Percentiles rank a stretch among this genome's conserved stretches.
Conservation (phyloP, 2,113 vertebrate genomes). For the Gymnorhina tibicen region DNA sequence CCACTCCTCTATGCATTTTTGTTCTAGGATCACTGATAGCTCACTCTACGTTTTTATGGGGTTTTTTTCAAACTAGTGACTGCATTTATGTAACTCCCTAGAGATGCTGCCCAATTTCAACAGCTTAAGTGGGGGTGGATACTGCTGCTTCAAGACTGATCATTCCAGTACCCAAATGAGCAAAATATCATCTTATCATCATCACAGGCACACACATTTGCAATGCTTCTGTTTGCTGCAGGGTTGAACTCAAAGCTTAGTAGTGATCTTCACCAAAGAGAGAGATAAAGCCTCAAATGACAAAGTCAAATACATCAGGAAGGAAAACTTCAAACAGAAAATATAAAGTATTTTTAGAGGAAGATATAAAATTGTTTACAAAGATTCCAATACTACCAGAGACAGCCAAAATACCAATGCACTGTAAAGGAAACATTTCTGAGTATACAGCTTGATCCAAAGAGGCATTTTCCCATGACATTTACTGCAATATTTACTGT, state of each 20-base stretch:
- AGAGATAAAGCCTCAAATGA: neutral
- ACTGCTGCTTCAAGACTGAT: neutral
- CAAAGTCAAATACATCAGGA: neutral
- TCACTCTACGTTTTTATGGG: rapidly evolving
- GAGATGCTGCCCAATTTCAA: neutral
- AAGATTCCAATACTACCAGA: neutral
- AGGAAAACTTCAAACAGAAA: neutral
- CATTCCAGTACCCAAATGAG: neutral
- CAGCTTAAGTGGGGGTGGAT: neutral
- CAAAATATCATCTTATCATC: neutral
- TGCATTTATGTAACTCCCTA: neutral
- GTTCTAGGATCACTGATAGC: neutral
- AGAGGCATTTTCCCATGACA: neutral
- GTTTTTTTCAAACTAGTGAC: neutral
- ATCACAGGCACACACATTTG: neutral
- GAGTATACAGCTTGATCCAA: neutral
- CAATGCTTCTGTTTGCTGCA: neutral
- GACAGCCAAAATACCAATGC: neutral
- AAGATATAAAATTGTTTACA: neutral
- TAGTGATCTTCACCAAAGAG: neutral
- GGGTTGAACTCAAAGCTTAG: neutral
- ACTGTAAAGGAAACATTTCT: neutral
- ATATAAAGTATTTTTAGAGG: neutral
- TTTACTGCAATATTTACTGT: neutral
- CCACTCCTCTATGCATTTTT: neutral